Percentiles rank a stretch among this genome's conserved stretches.
These are phyloP conservation scores for Beris chalybata DNA, from an alignment of 2,888 invertebrate genomes.

Conservation along the genomic window DNA sequence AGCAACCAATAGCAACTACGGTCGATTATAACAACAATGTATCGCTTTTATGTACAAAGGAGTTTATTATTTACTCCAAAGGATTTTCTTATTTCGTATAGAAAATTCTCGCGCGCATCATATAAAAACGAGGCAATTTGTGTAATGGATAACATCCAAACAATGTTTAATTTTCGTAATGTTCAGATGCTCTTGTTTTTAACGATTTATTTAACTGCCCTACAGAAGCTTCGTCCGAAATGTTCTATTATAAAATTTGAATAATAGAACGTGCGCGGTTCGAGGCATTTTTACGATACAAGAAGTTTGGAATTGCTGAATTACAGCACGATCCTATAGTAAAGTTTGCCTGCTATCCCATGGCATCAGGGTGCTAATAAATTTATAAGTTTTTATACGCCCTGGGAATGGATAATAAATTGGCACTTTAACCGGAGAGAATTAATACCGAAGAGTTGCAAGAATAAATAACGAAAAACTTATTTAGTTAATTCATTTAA, in stretches of 20 bases:
- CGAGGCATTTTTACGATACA: slow-evolving; percentile 3
- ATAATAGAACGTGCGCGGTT: slow-evolving; percentile 15
- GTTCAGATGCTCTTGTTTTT: neutral
- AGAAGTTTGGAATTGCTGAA: too few relatives aligned
- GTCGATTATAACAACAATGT: slow-evolving; percentile 20
- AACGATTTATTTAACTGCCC: slow-evolving; percentile 13
- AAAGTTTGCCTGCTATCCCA: too few relatives aligned
- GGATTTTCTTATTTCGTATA: slow-evolving; percentile 11
- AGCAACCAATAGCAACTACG: slow-evolving; percentile 37
- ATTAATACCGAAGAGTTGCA: too few relatives aligned
- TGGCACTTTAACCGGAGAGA: too few relatives aligned
- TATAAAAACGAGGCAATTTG: slow-evolving; percentile 24
- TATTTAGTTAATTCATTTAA: too few relatives aligned
- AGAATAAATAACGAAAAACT: too few relatives aligned
- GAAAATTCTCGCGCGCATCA: neutral
- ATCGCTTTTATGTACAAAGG: slow-evolving; percentile 13
- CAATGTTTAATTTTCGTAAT: too few relatives aligned
- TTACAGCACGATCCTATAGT: too few relatives aligned
- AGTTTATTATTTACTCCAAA: slow-evolving; percentile 16
- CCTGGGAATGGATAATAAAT: too few relatives aligned
- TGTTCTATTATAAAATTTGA: slow-evolving; percentile 23
- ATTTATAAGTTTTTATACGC: too few relatives aligned
- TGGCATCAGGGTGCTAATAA: too few relatives aligned
- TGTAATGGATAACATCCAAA: slow-evolving; percentile 15
- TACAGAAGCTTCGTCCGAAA: slow-evolving; percentile 17